Base-by-base conservation (phyloP, 2,888 invertebrate genomes). In the Agrilus cyanescens region DNA sequence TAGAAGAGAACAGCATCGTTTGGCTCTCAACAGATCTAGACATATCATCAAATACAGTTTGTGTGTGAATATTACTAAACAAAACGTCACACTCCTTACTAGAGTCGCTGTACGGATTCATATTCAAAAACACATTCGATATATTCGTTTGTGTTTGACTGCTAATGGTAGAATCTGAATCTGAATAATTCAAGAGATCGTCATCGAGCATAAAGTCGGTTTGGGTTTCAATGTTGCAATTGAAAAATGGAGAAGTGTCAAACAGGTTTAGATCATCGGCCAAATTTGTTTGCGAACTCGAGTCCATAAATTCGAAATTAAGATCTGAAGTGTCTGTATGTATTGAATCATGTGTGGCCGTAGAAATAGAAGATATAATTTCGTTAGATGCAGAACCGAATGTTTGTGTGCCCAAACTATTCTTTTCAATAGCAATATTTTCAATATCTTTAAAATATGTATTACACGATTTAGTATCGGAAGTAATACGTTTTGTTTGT, bases 1-100 rank as follows among this genome's bases (percentile, higher is more conserved):
- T 53, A 14, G 51, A 53, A 31, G 57, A 56, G 1, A 62, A 60
- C 57, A 63, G 57, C 41, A 59, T 56, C 0, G 77, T 77, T 58
- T 77, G 76, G 10, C 76, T 78, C 58, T 78, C 75, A 0, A 76
- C 72, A 2, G 76, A 76, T 2, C 72, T 71, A 12, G 76, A 63
- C 25, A 71, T 60, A 47, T 75, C 75, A 42, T 73, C 72, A 41
- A 66, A 60, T 1, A 71, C 64, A 1, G 80, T 80, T 58, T 80
- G 80, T 0, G 80, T 80, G 56, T 80, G 76, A 25, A 79, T 61
- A 4, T 67, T 60, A 40, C 49, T 56, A 3, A 72, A 59, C 20
- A 76, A 58, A 33, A 74, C 72, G 44, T 75, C 72, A 52, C 75
- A 76, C 2, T 12, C 16, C 73, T 75, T 57, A 32, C 31, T 31